Conservation (phyloP, 2,888 invertebrate genomes). For the Drosophila nr. fundita region DNA sequence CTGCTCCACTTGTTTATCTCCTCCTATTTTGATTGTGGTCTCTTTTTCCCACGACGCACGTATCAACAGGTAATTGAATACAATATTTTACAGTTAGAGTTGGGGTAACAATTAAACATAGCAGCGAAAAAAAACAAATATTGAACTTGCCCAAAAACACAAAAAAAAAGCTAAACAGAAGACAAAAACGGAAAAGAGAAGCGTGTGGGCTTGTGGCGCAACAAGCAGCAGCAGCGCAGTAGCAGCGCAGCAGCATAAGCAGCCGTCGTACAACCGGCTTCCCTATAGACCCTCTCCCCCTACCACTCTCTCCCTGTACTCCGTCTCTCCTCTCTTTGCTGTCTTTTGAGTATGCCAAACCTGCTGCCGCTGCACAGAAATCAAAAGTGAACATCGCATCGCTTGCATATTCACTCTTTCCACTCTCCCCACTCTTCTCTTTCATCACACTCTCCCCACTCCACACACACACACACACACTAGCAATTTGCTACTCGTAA, state of each 20-base stretch:
- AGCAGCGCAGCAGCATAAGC: slow-evolving; percentile 11
- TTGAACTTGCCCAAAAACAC: slow-evolving; percentile 51
- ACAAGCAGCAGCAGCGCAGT: slow-evolving; percentile 37
- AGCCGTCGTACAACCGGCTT: slow-evolving; percentile 53
- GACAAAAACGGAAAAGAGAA: slow-evolving; percentile 30
- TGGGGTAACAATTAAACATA: slow-evolving; percentile 15
- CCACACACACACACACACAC: neutral
- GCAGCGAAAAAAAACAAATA: slow-evolving; percentile 43
- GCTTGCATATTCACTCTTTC: slow-evolving; percentile 54
- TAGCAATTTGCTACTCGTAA: slow-evolving; percentile 14
- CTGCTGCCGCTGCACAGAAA: slow-evolving; percentile 80
- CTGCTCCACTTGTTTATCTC: neutral
- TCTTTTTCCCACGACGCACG: slow-evolving; percentile 55
- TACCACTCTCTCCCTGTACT: neutral
- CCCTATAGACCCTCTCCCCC: slow-evolving; percentile 26
- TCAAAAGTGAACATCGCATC: slow-evolving; percentile 77
- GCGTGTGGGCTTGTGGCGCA: slow-evolving; percentile 63
- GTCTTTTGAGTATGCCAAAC: slow-evolving; percentile 58
- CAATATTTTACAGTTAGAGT: slow-evolving; percentile 36
- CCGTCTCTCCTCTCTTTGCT: neutral
- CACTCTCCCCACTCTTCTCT: neutral
- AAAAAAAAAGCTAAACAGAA: slow-evolving; percentile 1
- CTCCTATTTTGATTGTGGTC: neutral
- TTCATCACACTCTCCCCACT: neutral
- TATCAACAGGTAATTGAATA: slow-evolving; percentile 69